These are phyloP conservation scores for Philopotamus ludificatus DNA, from an alignment of 1,140 invertebrate species.

Conservation along the genomic window DNA sequence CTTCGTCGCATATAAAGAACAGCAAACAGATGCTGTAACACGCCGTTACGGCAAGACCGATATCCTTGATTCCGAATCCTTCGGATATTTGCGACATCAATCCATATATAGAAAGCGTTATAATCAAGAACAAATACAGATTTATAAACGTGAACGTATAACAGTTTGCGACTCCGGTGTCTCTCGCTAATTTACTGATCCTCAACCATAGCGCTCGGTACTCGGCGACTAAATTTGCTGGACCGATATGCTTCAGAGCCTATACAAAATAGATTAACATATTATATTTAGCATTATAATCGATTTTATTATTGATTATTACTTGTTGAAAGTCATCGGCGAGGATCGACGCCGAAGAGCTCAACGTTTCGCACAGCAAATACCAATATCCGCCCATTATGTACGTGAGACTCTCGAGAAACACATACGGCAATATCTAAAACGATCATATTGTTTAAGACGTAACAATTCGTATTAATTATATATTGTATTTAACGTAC, in stretches of 20 bases:
- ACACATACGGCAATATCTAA: slow-evolving; percentile 60
- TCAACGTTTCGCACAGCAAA: slow-evolving; percentile 61
- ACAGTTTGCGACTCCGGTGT: slow-evolving; percentile 62
- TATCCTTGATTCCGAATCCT: slow-evolving; percentile 66
- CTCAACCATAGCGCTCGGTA: slow-evolving; percentile 65
- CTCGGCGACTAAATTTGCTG: slow-evolving; percentile 62
- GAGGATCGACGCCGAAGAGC: slow-evolving; percentile 59
- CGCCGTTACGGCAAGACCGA: slow-evolving; percentile 64
- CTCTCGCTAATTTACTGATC: slow-evolving; percentile 61
- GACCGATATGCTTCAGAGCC: slow-evolving; percentile 63
- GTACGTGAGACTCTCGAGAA: slow-evolving; percentile 63
- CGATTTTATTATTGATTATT: slow-evolving; percentile 25
- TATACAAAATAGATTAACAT: slow-evolving; percentile 41
- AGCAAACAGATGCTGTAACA: slow-evolving; percentile 60
- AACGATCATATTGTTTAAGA: no score
- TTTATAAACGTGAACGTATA: slow-evolving; percentile 64
- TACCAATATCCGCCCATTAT: slow-evolving; percentile 65
- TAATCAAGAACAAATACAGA: slow-evolving; percentile 66
- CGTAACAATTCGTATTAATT: no score
- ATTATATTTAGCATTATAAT: neutral
- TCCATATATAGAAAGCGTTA: slow-evolving; percentile 67
- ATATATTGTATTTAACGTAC: slow-evolving; percentile 43
- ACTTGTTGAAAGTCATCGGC: slow-evolving; percentile 64
- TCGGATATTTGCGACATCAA: slow-evolving; percentile 66
- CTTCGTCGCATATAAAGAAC: slow-evolving; percentile 67